Base-by-base conservation (phyloP, 1,140 invertebrate species). In the Solenopsis invicta region DNA sequence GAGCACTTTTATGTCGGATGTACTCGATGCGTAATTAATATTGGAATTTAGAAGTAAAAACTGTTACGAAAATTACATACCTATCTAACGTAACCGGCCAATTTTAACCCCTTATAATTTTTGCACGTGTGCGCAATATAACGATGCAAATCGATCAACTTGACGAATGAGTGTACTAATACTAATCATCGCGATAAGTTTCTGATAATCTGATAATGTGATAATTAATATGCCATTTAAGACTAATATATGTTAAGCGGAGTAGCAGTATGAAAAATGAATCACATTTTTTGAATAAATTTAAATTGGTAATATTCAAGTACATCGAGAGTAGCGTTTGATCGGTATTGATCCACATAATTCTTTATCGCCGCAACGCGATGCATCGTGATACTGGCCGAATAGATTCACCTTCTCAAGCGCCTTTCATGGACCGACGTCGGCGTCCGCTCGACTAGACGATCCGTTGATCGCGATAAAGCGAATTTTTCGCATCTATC, bases 401-500 rank as follows among this genome's bases (percentile, higher is more conserved):
- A 84, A 84, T 62, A 62, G 48, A 80, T 74, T 77, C 67, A 62
- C 56, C 75, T 89, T 80, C 72, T 66, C 78, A 66, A 75, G 75
- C 34, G 34, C 18, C 59, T 87, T 85, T 88, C 72, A 59, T 64
- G 62, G 61, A 75, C 29, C 37, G n/a, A 64, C 29, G 34, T 77
- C 72, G 69, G 78, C 48, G 82, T 80, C 64, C 75, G 45, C 54
- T 85, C 50, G 76, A 81, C 52, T 87, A 76, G 75, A 24, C 50
- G 74, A 48, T 62, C 59, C 41, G 18, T 72, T 41, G 72, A 62
- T 59, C 56, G 64, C 56, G 50, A 88, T 86, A 84, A 91, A 86
- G 72, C 77, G 72, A 54, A 88, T 90, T 90, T 91, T 90, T 91
- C 88, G 74, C 76, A 86, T 91, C 88, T 89, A 87, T 62, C 72